These are phyloP conservation scores for Macquaria australasica DNA, from an alignment of 2,113 vertebrate genomes.

Conservation along the genomic window DNA sequence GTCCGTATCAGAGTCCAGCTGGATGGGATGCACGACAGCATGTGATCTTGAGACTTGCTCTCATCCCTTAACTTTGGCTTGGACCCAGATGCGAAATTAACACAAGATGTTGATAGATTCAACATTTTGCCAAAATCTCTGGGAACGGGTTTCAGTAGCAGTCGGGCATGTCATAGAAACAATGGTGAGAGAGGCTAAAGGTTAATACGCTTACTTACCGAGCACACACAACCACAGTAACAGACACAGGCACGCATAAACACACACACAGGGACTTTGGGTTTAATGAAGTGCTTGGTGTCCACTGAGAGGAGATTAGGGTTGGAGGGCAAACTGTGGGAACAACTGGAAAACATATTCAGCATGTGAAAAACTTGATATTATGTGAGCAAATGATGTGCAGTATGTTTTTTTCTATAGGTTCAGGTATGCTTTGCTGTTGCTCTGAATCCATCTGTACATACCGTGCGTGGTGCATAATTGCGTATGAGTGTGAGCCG, in stretches of 20 bases:
- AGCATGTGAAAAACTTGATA: constrained; percentile 18
- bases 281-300: constrained; percentile 58
- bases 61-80: constrained; percentile 49
- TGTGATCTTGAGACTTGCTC: constrained; percentile 11
- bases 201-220: constrained; percentile 60
- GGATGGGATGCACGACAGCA: constrained; percentile 12
- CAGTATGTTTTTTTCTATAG: not conserved
- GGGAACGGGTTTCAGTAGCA: constrained; percentile 66
- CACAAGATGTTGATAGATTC: constrained; percentile 69
- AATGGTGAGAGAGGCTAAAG: constrained; percentile 78
- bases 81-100: constrained; percentile 64
- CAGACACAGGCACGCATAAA: constrained; percentile 47
- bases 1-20: not conserved
- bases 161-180: constrained; percentile 50
- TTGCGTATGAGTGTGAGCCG: constrained; percentile 31
- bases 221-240: constrained; percentile 59
- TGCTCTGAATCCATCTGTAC: constrained; percentile 20
- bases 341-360: constrained; percentile 49
- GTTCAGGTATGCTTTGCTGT: constrained; percentile 32
- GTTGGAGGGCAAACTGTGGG: constrained; percentile 58
- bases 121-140: constrained; percentile 56
- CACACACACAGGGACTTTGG: constrained; percentile 63
- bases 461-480: constrained; percentile 24
- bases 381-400: constrained; percentile 1
- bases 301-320: constrained; percentile 61